Base-by-base conservation (phyloP, 2,113 vertebrate species). In the Gallinago jamesoni region DNA sequence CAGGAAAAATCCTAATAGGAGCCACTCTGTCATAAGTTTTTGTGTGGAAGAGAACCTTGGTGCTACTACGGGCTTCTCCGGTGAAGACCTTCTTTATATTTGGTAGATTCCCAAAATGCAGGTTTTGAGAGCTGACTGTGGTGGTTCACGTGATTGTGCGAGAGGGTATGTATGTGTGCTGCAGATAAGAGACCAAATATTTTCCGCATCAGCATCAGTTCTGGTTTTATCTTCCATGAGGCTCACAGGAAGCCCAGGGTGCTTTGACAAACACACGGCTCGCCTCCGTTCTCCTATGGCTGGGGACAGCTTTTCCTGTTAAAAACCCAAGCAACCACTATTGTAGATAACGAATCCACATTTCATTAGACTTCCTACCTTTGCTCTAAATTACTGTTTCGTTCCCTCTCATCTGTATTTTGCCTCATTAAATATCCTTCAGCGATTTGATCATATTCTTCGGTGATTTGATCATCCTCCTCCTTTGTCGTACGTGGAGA, bases 251-350 rank as follows among this genome's bases (percentile, higher is more conserved):
- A 83, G 11, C 24, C 22, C 22, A 79, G 20, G 16, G 6, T 23
- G 17, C 24, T 87, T 74, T 88, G 47, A 76, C 33, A 83, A 37
- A 4, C 39, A 3, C 60, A 41, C 12, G 10, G 59, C 80, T 92
- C 74, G 3, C 12, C 2, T 74, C 24, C 1, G 0, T 48, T 57
- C 53, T 75, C 3, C 22, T 52, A 14, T 43, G 25, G 2, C 14
- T 79, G 27, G 23, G 74, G 91, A 52, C 9, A 67, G 7, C 7
- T 78, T 69, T 81, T 68, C 43, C 37, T 30, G 6, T 70, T 84
- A 35, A 6, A 56, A 30, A 78, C 64, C 25, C 60, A 78, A 75
- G 13, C 16, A 87, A 79, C 8, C 1, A 3, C 3, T 79, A 17
- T 21, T 60, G 12, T 33, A 82, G 52, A 30, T 47, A 47, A 56